Base-by-base conservation (phyloP, 2,888 invertebrate species). In the Actias luna region DNA sequence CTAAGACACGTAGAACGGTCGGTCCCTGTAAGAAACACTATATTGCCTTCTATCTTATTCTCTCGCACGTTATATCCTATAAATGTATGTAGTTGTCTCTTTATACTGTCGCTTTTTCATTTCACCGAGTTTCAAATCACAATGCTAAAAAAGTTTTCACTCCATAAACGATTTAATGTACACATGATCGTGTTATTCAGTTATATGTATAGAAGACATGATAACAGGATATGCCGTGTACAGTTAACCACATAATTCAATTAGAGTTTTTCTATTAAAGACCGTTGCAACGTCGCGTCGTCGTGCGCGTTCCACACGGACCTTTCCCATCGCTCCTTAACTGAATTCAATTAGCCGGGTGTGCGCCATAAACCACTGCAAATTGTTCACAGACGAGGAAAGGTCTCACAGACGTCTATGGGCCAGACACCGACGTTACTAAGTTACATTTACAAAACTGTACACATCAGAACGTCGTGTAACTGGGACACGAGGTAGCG, bases 311-410 rank as follows among this genome's bases (percentile, higher is more conserved):
- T 14, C 39, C 3, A 4, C 39, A 5, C 14, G 4, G 27, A 27
- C 27, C 22, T 59, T 39, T 59, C 63, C 46, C 42, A 39, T 18
- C 61, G 29, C 35, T 65, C 71, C 76, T 73, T 72, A 78, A 77
- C 72, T 71, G 70, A 70, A 82, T 80, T 78, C 78, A 82, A 82
- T 81, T 73, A 71, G 67, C 73, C 55, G 59, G 64, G 60, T 68
- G 60, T 68, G 63, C 65, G 70, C 69, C 68, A 71, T 68, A 69
- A 50, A 58, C 64, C 66, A 60, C 63, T 63, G 64, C 58, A 72
- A 75, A 78, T 52, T 3, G 76, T 72, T 67, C 57, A 55, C 62
- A 75, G 75, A 77, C 66, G 67, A 80, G 84, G 84, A 83, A 81
- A 83, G 69, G 83, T 81, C 82, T 72, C 59, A 78, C 72, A 65